Evolutionary conservation across 37 sponge, comb jelly and placozoan species (phyloP), one percentile per base, ranked within the genome.

Genomic region (Hormiphora californensis): DNA sequence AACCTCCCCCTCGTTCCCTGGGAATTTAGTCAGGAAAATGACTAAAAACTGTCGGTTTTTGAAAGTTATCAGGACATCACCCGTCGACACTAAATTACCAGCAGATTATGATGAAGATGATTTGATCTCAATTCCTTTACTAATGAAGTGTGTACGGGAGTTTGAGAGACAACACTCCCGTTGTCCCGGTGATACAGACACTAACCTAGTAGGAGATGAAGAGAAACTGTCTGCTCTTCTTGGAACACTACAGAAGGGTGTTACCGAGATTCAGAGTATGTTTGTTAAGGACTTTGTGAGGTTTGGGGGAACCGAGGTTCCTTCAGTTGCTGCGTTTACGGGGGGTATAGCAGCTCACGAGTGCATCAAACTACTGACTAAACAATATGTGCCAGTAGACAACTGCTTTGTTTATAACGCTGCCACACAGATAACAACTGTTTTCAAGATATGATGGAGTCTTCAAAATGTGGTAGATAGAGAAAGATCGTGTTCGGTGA

Each of bases 291-390:
- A 73, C 22, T 73, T 73, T 73, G 81, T 73, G 3, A 88, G 94
- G 22, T 92, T 65, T 86, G 91, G 90, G 9, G 95, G 88, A 28
- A 86, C 91, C 12, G 95, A 95, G 73, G 46, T 98, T 5, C 99
- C 93, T 28, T 90, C 99, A 7, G 91, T 98, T n/a, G 90, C 99
- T 34, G 92, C 95, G 31, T 94, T 91, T 89, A 19, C 93, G 38
- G 99, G 95, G 4, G 99, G 89, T 54, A 69, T 95, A 31, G 99
- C 92, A n/a, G 89, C 92, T 0, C 99, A 98, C 53, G 99, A 98
- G 86, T 91, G 92, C 7, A 93, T 98, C 46, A 98, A 98, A 39
- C 73, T 98, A 0, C 55, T 98, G 12, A 98, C 99, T 2, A 86
- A 90, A 39, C 99, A 98, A 57, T 98, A 91, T 88, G 91, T 98